Conservation (phyloP, 2,888 invertebrate species). For the Mesorhabditis sp. region DNA sequence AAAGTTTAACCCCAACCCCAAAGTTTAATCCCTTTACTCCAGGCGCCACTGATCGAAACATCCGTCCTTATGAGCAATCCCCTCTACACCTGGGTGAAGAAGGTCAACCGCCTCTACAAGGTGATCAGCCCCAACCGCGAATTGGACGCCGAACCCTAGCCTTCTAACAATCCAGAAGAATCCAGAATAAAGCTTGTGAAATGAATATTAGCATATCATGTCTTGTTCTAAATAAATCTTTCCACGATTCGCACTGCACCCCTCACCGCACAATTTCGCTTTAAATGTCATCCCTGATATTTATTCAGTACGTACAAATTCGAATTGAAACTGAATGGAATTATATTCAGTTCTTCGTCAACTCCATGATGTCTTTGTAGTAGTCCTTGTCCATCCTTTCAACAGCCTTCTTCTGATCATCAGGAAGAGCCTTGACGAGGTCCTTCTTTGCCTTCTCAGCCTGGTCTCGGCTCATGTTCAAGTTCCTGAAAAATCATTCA, state of each 20-base stretch:
- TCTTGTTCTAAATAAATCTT: too few species aligned
- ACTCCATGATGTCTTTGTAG: constrained; percentile 2
- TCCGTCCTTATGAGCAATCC: constrained; percentile 3
- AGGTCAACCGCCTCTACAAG: not conserved
- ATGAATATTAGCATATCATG: too few species aligned
- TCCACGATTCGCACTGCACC: too few species aligned
- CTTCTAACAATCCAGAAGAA: too few species aligned
- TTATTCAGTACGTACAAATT: not conserved
- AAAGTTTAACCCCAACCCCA: too few species aligned
- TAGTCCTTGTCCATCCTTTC: constrained; percentile 4
- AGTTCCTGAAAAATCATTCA: not conserved
- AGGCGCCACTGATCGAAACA: not conserved
- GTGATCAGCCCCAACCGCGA: not conserved
- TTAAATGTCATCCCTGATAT: too few species aligned
- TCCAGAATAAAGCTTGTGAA: too few species aligned
- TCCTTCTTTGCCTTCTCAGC: constrained; percentile 6
- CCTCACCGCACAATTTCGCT: too few species aligned
- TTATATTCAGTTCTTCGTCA: not conserved
- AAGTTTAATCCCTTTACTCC: too few species aligned
- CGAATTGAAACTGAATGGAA: not conserved
- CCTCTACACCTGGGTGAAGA: not conserved
- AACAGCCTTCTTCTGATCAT: not conserved
- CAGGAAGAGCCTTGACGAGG: not conserved
- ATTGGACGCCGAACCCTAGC: too few species aligned
- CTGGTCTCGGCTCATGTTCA: not conserved